A percentile compares a stretch with the other conserved stretches of the same genome.
These are phyloP conservation scores for Drosophila fulvimacula DNA, from an alignment of 2,888 invertebrate species.

Conservation along the genomic window DNA sequence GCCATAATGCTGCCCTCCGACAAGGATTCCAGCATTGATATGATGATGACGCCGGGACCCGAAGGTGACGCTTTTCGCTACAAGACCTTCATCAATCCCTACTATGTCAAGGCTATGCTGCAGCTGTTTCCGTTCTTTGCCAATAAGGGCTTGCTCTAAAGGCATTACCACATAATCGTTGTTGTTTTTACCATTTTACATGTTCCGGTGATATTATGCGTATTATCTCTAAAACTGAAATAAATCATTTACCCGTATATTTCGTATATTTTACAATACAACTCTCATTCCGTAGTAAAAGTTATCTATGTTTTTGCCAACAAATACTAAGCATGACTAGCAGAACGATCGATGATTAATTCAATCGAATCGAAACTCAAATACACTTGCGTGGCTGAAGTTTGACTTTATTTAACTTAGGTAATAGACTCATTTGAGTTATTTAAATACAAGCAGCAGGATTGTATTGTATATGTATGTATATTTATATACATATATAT, in stretches of 20 bases:
- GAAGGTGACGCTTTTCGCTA: conserved; percentile 63
- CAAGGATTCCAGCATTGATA: conserved; percentile 73
- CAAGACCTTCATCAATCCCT: conserved; percentile 63
- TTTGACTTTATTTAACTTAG: background rate
- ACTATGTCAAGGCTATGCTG: conserved; percentile 73
- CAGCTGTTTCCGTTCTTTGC: conserved; percentile 78
- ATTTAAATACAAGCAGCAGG: background rate
- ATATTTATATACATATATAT: too few species aligned
- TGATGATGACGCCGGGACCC: conserved; percentile 60
- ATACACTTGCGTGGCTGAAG: conserved; percentile 7
- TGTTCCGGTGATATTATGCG: conserved; percentile 1
- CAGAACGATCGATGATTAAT: background rate
- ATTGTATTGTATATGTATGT: too few species aligned
- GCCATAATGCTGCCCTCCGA: conserved; percentile 70
- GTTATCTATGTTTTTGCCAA: background rate
- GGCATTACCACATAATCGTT: background rate
- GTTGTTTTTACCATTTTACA: background rate
- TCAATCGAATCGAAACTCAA: background rate
- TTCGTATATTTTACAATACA: too few species aligned
- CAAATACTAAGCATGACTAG: conserved; percentile 30
- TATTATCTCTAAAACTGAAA: conserved; percentile 14
- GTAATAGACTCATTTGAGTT: too few species aligned
- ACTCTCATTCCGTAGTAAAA: background rate
- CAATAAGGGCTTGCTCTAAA: conserved; percentile 67
- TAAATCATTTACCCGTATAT: background rate